Conservation (phyloP, 2,888 invertebrate genomes). For the Imbricaverruca yamaguchii region DNA sequence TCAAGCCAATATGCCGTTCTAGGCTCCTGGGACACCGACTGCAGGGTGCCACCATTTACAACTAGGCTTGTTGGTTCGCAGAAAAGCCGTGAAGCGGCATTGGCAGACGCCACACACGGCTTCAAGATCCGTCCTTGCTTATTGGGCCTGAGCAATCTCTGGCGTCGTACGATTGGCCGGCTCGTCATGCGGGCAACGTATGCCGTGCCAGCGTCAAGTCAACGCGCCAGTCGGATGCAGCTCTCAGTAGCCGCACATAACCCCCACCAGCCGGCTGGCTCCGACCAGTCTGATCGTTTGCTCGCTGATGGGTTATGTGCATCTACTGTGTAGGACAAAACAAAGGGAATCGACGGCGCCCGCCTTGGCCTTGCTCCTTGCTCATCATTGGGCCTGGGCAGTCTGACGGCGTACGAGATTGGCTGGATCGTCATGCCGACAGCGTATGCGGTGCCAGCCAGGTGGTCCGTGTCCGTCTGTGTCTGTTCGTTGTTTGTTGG, state of each 20-base stretch:
- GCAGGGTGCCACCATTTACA: no score
- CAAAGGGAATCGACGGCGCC: background rate
- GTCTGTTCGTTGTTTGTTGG: no score
- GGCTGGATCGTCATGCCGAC: no score
- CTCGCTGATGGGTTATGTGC: background rate
- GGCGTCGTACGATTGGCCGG: slow-evolving; percentile 7
- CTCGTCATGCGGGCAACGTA: background rate
- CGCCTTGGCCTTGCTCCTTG: slow-evolving; percentile 28
- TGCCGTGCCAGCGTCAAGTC: background rate
- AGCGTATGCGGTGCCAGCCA: no score
- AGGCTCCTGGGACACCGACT: no score
- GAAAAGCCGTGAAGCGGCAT: background rate
- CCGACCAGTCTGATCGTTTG: no score
- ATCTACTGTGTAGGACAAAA: background rate
- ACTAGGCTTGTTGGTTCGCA: no score
- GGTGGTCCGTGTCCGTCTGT: no score
- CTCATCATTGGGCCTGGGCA: no score
- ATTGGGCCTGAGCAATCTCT: background rate
- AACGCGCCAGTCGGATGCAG: slow-evolving; percentile 10
- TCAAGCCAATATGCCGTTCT: no score
- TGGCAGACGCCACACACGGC: background rate
- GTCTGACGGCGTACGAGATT: no score
- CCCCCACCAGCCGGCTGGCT: background rate
- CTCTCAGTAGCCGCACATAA: background rate
- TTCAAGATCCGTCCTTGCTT: background rate